Evolutionary conservation across 2,888 invertebrate species (phyloP), one percentile per base, ranked within the genome.

Genomic region (Entomobrya proxima): DNA sequence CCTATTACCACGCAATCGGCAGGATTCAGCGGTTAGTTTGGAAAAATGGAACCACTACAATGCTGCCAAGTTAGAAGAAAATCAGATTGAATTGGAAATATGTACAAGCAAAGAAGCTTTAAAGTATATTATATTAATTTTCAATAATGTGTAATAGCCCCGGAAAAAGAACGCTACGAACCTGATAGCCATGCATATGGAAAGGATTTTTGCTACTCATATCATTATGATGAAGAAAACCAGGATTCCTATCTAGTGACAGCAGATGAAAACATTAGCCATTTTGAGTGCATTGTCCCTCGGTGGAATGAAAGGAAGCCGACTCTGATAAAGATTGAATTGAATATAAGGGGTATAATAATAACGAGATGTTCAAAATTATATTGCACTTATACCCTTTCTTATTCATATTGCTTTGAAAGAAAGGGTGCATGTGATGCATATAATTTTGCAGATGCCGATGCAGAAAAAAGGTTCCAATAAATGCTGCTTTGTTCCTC

Each of bases 201-300:
- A 1, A 74, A 44, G 21, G 81, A 81, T 30, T 74, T 58, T 58
- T 81, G 81, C 40, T 55, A 32, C 27, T 15, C 27, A 0, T 69
- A 79, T 47, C n/a, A 3, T 2, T 58, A 52, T 18, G 55, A 55
- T 30, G 15, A 27, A 1, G 80, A 80, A 24, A 35, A 72, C 1
- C 27, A 21, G n/a, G 80, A 80, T 11, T n/a, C n/a, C n/a, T 69
- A 37, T 80, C 27, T 69, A 15, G 9, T 52, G 13, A 47, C 50
- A 6, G 69, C 72, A 58, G 47, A 74, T 32, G 35, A 30, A 58
- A 61, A 67, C n/a, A 83, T 83, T 76, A 55, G 11, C 5, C 37
- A 67, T 18, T 32, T 69, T 55, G 76, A 83, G n/a, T 83, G 83
- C 44, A 69, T 77, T 21, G 40, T 83, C 11, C 83, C 83, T 40